These are phyloP conservation scores for Myrmophylax atrothorax DNA, from an alignment of 2,113 vertebrate species.

Conservation along the genomic window DNA sequence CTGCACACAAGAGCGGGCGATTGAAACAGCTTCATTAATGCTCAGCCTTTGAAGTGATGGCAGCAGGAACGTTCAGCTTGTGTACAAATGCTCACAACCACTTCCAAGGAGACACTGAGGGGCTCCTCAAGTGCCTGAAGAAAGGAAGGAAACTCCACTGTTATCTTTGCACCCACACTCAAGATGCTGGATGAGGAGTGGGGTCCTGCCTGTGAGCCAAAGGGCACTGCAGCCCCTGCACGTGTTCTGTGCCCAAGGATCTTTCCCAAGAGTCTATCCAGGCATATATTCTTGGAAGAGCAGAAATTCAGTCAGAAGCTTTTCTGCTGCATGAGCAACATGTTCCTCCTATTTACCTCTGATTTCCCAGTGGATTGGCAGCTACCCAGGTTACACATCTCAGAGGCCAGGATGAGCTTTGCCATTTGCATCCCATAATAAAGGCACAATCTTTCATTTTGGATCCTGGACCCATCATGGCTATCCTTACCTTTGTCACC, in stretches of 20 bases:
- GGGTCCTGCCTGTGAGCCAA: not conserved
- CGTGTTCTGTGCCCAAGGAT: fast-evolving
- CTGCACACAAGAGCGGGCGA: not conserved
- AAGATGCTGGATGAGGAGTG: fast-evolving
- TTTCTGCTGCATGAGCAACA: not conserved
- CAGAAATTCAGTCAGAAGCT: not conserved
- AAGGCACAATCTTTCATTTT: not conserved
- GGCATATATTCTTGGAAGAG: not conserved
- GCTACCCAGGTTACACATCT: too few relatives aligned
- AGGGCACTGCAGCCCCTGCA: not conserved
- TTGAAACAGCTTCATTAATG: constrained; percentile 18
- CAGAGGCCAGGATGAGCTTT: not conserved
- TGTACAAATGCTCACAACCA: not conserved
- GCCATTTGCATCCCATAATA: not conserved
- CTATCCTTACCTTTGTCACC: not conserved
- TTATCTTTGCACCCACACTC: fast-evolving
- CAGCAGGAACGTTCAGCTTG: not conserved
- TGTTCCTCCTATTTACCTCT: not conserved
- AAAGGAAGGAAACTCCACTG: not conserved
- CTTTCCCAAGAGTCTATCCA: not conserved
- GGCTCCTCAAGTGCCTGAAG: not conserved
- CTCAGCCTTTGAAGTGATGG: not conserved
- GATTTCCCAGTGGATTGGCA: not conserved
- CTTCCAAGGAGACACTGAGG: not conserved
- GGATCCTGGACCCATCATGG: not conserved